These are phyloP conservation scores for Echinarachnius parma DNA, from an alignment of 53 echinoderm and acorn worm genomes.

Conservation along the genomic window DNA sequence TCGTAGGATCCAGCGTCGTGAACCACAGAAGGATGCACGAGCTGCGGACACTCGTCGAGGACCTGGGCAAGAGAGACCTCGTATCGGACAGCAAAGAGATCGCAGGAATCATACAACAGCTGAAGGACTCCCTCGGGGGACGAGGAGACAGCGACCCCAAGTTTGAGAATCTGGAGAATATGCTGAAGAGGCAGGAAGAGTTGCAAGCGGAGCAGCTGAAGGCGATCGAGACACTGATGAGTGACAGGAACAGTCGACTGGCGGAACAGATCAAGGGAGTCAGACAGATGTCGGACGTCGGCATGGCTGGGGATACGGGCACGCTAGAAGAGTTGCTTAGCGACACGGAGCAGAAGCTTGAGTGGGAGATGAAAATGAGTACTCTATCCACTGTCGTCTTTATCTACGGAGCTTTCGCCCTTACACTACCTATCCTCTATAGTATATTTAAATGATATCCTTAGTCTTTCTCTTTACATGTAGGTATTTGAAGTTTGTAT, in stretches of 20 bases:
- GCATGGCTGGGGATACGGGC: slow-evolving; percentile 38
- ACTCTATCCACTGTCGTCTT: slow-evolving; percentile 92
- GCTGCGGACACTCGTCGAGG: slow-evolving; percentile 62
- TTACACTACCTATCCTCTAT: slow-evolving; percentile 89
- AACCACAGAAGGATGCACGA: slow-evolving; percentile 72
- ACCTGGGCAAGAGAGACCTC: slow-evolving; percentile 44
- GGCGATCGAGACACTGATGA: slow-evolving; percentile 47
- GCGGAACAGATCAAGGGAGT: slow-evolving; percentile 63
- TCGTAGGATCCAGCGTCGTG: slow-evolving; percentile 68
- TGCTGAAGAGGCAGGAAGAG: slow-evolving; percentile 49
- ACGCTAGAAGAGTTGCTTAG: slow-evolving; percentile 72
- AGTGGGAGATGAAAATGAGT: slow-evolving; percentile 98
- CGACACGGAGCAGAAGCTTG: slow-evolving; percentile 81
- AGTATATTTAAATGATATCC: slow-evolving; percentile 92
- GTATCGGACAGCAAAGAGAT: slow-evolving; percentile 52
- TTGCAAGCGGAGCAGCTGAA: slow-evolving; percentile 54
- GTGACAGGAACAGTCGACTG: slow-evolving; percentile 59
- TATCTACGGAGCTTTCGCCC: slow-evolving; percentile 95
- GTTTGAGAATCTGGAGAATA: slow-evolving; percentile 6
- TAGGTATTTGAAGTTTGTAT: too few relatives aligned
- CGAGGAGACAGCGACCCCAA: slow-evolving; percentile 12
- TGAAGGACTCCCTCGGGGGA: slow-evolving; percentile 38
- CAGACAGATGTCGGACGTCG: slow-evolving; percentile 38
- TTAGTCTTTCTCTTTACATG: neutral
- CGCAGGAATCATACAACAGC: slow-evolving; percentile 35